Evolutionary conservation across 2,888 invertebrate species (phyloP).

Genomic region (Limenitis camilla): DNA sequence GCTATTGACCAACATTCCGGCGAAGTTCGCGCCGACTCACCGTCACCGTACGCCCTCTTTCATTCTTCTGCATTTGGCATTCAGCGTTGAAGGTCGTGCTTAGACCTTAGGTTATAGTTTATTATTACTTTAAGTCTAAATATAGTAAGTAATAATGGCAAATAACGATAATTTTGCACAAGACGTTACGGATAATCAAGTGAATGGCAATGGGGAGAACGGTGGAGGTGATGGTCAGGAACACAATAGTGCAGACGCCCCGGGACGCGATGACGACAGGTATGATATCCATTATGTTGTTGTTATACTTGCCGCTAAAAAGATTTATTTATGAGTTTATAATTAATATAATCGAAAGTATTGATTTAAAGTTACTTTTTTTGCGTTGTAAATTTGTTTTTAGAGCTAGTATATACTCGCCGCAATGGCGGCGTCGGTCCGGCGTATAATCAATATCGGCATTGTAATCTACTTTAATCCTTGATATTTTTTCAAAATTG

Average conservation of each 20-base stretch:
- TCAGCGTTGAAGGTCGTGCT: slow-evolving; percentile 68
- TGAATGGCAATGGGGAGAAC: slow-evolving; percentile 76
- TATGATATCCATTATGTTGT: slow-evolving; percentile 44
- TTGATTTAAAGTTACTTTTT: slow-evolving; percentile 21
- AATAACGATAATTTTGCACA: slow-evolving; percentile 87
- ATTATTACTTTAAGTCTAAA: slow-evolving; percentile 74
- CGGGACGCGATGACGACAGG: slow-evolving; percentile 88
- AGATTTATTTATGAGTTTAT: slow-evolving; percentile 2
- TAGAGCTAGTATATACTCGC: slow-evolving; percentile 42
- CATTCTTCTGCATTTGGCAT: slow-evolving; percentile 72
- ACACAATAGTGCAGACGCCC: slow-evolving; percentile 83
- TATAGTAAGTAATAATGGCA: slow-evolving; percentile 71
- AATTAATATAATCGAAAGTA: slow-evolving; percentile 10
- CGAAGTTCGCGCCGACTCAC: slow-evolving; percentile 35
- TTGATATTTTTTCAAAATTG: slow-evolving; percentile 65
- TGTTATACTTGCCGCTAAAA: background rate
- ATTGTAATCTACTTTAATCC: slow-evolving; percentile 59
- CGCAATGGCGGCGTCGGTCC: slow-evolving; percentile 69
- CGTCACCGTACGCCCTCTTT: slow-evolving; percentile 42
- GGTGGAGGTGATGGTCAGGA: slow-evolving; percentile 81
- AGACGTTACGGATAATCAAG: slow-evolving; percentile 82
- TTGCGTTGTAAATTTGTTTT: slow-evolving; percentile 43
- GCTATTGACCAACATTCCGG: slow-evolving; percentile 28
- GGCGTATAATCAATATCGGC: slow-evolving; percentile 54
- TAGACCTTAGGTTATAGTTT: slow-evolving; percentile 66